phyloP scores from a whole-genome alignment of 2,888 invertebrate species.

The Frankliniella intonsa region DNA sequence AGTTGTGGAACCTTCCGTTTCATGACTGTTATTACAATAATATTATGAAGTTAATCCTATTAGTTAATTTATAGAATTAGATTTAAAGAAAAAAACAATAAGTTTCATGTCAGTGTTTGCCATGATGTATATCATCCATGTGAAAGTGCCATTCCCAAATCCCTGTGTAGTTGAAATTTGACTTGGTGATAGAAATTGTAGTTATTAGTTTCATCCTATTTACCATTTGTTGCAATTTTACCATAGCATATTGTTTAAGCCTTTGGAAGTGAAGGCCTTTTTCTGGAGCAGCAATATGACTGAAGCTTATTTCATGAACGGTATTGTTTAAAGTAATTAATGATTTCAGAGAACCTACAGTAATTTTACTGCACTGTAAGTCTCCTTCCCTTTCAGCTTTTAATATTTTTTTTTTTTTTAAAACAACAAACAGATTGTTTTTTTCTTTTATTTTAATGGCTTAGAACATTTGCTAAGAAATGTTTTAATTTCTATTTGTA shows the following conservation, averaged over 20 bases:
- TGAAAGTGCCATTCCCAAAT: constrained; percentile 18
- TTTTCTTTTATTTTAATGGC: neutral
- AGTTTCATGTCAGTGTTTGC: neutral
- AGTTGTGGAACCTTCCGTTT: neutral
- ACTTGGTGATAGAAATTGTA: neutral
- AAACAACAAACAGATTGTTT: too few species aligned
- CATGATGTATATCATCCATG: neutral
- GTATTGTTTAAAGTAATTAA: too few species aligned
- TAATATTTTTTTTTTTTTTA: too few species aligned
- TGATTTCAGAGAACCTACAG: too few species aligned
- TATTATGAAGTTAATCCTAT: neutral
- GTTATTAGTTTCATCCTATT: too few species aligned
- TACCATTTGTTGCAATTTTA: too few species aligned
- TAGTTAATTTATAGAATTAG: neutral
- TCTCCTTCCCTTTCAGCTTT: too few species aligned
- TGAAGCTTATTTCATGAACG: too few species aligned
- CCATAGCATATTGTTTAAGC: too few species aligned
- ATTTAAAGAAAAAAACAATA: neutral
- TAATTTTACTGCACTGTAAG: too few species aligned
- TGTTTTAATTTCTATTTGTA: neutral
- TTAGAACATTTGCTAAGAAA: neutral
- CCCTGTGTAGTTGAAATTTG: neutral
- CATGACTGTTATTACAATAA: neutral
- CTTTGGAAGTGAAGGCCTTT: too few species aligned
- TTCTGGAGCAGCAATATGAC: too few species aligned